These are phyloP conservation scores for Halocynthia roretzi DNA, from an alignment of 23 tunicate genomes.

Conservation along the genomic window DNA sequence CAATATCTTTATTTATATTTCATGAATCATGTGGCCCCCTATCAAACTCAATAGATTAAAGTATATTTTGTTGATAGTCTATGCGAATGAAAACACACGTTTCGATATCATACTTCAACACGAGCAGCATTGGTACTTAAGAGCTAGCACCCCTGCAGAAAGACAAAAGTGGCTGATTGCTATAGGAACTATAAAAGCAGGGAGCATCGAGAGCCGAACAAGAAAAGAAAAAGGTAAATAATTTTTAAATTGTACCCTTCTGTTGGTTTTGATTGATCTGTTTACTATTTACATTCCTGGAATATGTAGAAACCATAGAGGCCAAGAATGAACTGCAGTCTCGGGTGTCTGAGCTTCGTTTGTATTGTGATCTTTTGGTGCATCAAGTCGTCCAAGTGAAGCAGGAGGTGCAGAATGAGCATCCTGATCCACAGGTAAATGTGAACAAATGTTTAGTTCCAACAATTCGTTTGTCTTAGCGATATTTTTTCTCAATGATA, in stretches of 20 bases:
- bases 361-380: slow-evolving; percentile 69
- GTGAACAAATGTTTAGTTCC: neutral
- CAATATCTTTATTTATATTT: no score
- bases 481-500: neutral
- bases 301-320: neutral
- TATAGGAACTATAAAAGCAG: slow-evolving; percentile 76
- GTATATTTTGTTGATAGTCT: slow-evolving; percentile 25
- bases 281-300: neutral
- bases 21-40: neutral
- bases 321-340: slow-evolving; percentile 32
- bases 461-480: neutral
- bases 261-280: neutral
- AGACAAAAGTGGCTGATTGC: slow-evolving; percentile 94
- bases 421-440: slow-evolving; percentile 47
- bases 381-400: slow-evolving; percentile 67
- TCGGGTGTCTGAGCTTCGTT: slow-evolving; percentile 66
- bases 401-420: slow-evolving; percentile 45
- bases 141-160: slow-evolving; percentile 67
- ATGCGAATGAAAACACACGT: slow-evolving; percentile 72
- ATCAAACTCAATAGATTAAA: neutral
- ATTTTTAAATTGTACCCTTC: neutral
- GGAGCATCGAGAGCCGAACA: slow-evolving; percentile 9
- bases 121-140: slow-evolving; percentile 87
- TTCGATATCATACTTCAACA: slow-evolving; percentile 65
- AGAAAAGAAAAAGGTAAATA: slow-evolving; percentile 14